phyloP scores from a whole-genome alignment of 2,888 invertebrate genomes.

The Adelognathus sp. region DNA sequence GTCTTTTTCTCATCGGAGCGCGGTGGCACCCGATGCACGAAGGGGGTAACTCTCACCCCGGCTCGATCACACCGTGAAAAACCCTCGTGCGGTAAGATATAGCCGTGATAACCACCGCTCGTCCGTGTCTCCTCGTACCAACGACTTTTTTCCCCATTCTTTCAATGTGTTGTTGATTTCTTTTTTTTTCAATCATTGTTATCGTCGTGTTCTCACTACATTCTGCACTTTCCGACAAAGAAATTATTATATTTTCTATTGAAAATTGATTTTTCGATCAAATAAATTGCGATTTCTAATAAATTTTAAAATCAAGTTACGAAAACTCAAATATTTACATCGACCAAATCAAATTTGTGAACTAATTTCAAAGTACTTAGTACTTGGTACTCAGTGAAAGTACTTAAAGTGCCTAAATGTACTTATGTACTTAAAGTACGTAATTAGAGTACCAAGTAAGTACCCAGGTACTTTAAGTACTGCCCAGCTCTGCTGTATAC shows the following conservation, averaged over 20 bases:
- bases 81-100: conserved; percentile 68
- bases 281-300: background rate
- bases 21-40: conserved; percentile 39
- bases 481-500: no score
- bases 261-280: no score
- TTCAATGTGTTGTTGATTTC: background rate
- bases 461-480: no score
- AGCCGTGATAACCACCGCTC: conserved; percentile 63
- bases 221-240: background rate
- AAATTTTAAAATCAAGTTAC: no score
- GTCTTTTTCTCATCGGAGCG: conserved; percentile 47
- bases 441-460: no score
- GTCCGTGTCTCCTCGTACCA: conserved; percentile 60
- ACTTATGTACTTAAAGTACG: no score
- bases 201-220: conserved; percentile 1
- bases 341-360: no score
- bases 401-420: no score
- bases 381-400: no score
- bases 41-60: conserved; percentile 46
- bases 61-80: conserved; percentile 46
- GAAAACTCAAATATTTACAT: no score
- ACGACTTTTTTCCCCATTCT: conserved; percentile 53
- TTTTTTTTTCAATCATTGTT: background rate
- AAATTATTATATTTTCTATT: no score
- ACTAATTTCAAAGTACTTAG: no score